Evolutionary conservation across 2,888 invertebrate genomes (phyloP), one percentile per base, ranked within the genome.

Genomic region (Drosophila buzzatii): DNA sequence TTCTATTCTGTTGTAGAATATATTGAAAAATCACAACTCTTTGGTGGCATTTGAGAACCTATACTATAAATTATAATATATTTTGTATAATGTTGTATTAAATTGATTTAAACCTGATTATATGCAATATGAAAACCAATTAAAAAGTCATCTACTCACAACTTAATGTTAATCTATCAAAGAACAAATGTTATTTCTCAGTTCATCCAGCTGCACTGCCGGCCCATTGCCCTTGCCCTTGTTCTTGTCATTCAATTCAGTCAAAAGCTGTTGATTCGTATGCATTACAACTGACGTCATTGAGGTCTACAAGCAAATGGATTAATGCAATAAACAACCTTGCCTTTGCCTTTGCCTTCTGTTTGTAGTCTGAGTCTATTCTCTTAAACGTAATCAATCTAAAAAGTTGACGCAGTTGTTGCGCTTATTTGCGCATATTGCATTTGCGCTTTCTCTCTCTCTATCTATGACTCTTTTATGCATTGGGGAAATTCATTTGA

Each of bases 301-400:
- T 23, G 57, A 12, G 52, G 37, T 56, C n/a, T 37, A n/a, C 41
- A 31, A 35, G 52, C 5, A 58, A 73, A 59, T 58, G 39, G 33
- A 62, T 37, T 62, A 39, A 10, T 49, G 33, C 37, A 64, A 33
- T 39, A 39, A 18, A 12, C 20, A 20, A n/a, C 18, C 35, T 35
- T 14, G 7, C 10, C 18, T 9, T 35, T 14, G 7, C 10, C 18
- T 9, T 33, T 16, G 6, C n/a, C n/a, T 37, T 20, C 4, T 18
- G 4, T 27, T 14, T 39, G 31, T 3, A 20, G 23, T 55, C 42
- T 9, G 20, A 16, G 9, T 59, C 23, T 7, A 58, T 55, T 55
- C 53, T 41, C 45, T 61, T 47, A 23, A 42, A 62, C 45, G 61
- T 37, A 52, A 77, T 75, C 80, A 70, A 70, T 80, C 64, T 70